phyloP scores from a whole-genome alignment of 1,140 invertebrate genomes.

The Antheraea pernyi region DNA sequence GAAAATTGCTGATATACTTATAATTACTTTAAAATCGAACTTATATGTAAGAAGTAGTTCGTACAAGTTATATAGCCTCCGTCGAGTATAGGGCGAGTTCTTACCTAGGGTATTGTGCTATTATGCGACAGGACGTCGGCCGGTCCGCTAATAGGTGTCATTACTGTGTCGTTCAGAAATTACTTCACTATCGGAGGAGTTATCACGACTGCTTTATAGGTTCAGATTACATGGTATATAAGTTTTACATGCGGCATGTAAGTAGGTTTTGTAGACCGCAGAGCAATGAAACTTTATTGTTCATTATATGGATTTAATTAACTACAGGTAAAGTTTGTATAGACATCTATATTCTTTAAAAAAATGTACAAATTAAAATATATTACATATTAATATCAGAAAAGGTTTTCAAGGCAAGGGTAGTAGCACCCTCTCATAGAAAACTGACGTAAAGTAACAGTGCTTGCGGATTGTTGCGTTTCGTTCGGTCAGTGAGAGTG shows the following conservation, averaged over 20 bases:
- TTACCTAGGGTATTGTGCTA: conserved; percentile 32
- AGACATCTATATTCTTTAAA: too few species aligned
- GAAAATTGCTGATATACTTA: too few species aligned
- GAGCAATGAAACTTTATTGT: conserved; percentile 31
- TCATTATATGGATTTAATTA: conserved; percentile 39
- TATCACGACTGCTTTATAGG: conserved; percentile 71
- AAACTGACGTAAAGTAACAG: too few species aligned
- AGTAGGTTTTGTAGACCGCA: conserved; percentile 26
- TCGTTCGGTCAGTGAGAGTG: too few species aligned
- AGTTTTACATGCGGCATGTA: conserved; percentile 28
- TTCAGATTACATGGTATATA: conserved; percentile 64
- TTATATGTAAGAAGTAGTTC: too few species aligned
- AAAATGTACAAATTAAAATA: too few species aligned
- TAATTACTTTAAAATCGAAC: too few species aligned
- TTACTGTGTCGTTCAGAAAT: conserved; percentile 73
- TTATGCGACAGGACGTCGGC: conserved; percentile 71
- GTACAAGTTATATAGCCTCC: background rate
- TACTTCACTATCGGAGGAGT: conserved; percentile 72
- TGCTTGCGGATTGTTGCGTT: too few species aligned
- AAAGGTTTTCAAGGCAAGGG: too few species aligned
- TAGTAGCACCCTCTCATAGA: too few species aligned
- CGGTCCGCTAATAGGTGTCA: conserved; percentile 71
- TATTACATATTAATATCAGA: too few species aligned
- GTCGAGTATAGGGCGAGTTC: background rate
- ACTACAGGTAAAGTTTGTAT: conserved; percentile 7